Evolutionary conservation across 2,888 invertebrate species (phyloP).

Genomic region (Drosophila acutilabella): DNA sequence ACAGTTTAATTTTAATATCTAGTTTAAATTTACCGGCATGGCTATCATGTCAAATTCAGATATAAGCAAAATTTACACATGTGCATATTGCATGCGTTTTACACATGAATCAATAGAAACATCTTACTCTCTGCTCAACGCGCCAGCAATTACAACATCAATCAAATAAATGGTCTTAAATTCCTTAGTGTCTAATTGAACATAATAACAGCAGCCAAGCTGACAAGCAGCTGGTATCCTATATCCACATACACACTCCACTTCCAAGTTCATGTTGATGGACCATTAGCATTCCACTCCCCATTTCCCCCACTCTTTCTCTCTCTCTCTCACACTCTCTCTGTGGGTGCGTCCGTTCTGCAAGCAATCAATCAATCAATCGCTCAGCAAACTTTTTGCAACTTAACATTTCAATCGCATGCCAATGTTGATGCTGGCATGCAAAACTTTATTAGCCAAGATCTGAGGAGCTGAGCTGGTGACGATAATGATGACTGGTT

Average conservation of each 20-base stretch:
- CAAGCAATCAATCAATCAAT: constrained; percentile 54
- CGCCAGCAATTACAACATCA: constrained; percentile 50
- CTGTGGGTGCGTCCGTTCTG: not conserved
- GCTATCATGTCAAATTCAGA: not conserved
- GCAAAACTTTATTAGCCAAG: constrained; percentile 30
- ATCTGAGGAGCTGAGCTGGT: constrained; percentile 18
- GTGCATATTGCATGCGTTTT: not conserved
- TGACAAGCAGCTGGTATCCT: constrained; percentile 6
- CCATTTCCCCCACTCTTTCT: not conserved
- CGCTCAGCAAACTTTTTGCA: constrained; percentile 47
- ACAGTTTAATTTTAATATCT: constrained; percentile 1
- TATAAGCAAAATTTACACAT: too few relatives aligned
- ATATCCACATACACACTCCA: not conserved
- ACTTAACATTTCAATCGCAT: constrained; percentile 64
- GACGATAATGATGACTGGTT: constrained; percentile 51
- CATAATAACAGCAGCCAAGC: constrained; percentile 43
- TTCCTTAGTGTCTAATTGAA: constrained; percentile 56
- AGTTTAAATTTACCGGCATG: constrained; percentile 1
- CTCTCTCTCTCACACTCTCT: not conserved
- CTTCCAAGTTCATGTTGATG: constrained; percentile 25
- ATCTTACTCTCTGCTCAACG: not conserved
- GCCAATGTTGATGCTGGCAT: constrained; percentile 36
- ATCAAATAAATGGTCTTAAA: constrained; percentile 52
- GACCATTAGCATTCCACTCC: constrained; percentile 40
- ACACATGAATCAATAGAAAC: not conserved